Conservation (phyloP, 2,113 vertebrate species). For the Mola mola region DNA sequence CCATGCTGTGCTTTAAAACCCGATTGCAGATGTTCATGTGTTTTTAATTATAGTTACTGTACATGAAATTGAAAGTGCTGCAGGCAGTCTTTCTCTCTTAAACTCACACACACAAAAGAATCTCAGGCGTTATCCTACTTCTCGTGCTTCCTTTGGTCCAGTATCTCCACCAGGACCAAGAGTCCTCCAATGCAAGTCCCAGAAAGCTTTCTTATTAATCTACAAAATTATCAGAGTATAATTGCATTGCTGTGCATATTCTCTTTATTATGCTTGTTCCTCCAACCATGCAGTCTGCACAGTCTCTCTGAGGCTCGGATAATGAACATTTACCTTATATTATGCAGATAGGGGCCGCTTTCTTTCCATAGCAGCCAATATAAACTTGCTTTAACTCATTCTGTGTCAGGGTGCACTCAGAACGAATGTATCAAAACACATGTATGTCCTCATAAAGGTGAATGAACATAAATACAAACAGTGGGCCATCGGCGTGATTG, state of each 20-base stretch:
- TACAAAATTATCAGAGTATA: conserved; percentile 55
- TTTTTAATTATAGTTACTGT: conserved; percentile 58
- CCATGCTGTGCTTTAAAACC: conserved; percentile 34
- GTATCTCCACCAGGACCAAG: conserved; percentile 17
- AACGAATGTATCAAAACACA: conserved; percentile 64
- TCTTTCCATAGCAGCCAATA: conserved; percentile 65
- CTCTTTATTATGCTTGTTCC: conserved; percentile 58
- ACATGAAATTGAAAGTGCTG: conserved; percentile 43
- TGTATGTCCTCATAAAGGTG: conserved; percentile 63
- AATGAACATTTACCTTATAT: conserved; percentile 72
- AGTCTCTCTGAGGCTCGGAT: conserved; percentile 53
- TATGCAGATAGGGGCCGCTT: conserved; percentile 57
- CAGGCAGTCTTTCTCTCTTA: conserved; percentile 9
- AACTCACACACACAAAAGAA: conserved; percentile 6
- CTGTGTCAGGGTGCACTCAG: conserved; percentile 50
- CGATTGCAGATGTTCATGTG: conserved; percentile 49
- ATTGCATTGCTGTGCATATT: conserved; percentile 59
- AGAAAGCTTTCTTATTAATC: conserved; percentile 61
- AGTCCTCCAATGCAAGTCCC: conserved; percentile 37
- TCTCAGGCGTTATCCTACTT: neutral
- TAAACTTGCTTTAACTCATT: conserved; percentile 53
- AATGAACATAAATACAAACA: conserved; percentile 75
- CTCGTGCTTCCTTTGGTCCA: conserved; percentile 11
- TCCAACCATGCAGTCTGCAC: conserved; percentile 51
- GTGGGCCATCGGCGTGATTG: conserved; percentile 48